Conservation (phyloP, 1,140 invertebrate species). For the Nephila pilipes region DNA sequence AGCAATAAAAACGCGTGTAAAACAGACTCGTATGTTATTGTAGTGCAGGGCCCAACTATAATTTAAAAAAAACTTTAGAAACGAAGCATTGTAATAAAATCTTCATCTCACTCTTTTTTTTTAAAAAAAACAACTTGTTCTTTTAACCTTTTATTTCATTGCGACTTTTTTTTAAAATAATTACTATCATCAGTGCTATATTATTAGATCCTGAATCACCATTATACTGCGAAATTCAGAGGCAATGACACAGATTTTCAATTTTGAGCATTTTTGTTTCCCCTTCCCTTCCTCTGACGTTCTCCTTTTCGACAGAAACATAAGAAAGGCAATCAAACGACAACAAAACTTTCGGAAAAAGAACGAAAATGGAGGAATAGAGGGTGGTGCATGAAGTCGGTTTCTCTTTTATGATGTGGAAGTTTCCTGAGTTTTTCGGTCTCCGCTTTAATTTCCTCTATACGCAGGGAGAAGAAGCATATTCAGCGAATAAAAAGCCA, state of each 20-base stretch:
- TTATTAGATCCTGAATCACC: neutral
- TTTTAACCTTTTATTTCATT: neutral
- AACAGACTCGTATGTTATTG: no score
- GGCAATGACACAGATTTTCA: neutral
- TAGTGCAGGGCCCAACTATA: no score
- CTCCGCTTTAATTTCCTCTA: conserved; percentile 19
- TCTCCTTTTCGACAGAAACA: neutral
- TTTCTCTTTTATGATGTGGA: conserved; percentile 18
- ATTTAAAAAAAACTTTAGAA: no score
- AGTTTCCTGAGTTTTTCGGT: neutral
- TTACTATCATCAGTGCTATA: neutral
- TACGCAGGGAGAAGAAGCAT: neutral
- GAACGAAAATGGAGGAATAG: neutral
- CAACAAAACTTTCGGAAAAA: neutral
- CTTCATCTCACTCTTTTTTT: no score
- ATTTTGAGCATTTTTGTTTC: neutral
- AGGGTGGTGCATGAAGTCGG: neutral
- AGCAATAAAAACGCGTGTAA: no score
- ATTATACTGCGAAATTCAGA: neutral
- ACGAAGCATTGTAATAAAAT: no score
- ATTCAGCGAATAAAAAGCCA: neutral
- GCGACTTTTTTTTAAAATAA: neutral
- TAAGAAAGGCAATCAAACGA: conserved; percentile 19
- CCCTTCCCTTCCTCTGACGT: neutral
- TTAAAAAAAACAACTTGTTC: no score